A percentile compares a stretch with the other conserved stretches of the same genome.
Evolutionary conservation across 2,113 vertebrate species (phyloP).

Genomic region (Rhinichthys klamathensis): DNA sequence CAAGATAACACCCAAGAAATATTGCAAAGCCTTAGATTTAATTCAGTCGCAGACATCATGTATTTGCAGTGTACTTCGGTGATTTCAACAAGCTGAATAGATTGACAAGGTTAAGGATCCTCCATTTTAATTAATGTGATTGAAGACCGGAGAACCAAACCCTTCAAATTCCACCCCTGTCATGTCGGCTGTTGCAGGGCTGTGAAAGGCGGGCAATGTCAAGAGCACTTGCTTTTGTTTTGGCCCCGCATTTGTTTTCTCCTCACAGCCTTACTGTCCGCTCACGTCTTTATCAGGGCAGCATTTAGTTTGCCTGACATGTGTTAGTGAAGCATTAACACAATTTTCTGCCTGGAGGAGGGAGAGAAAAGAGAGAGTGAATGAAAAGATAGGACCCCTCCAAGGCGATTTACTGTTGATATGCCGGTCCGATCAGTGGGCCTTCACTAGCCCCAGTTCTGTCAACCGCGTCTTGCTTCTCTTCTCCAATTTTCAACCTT

Average conservation of each 20-base stretch:
- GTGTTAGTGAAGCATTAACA: slow-evolving; percentile 69
- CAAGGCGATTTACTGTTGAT: slow-evolving; percentile 46
- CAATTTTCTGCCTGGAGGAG: slow-evolving; percentile 62
- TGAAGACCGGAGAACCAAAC: not conserved
- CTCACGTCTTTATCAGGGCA: slow-evolving; percentile 66
- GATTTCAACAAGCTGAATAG: slow-evolving; percentile 25
- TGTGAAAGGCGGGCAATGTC: slow-evolving; percentile 39
- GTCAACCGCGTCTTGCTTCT: slow-evolving; percentile 25
- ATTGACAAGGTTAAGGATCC: slow-evolving; percentile 11
- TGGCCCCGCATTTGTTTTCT: slow-evolving; percentile 53
- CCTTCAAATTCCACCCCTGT: not conserved
- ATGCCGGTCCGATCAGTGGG: slow-evolving; percentile 51
- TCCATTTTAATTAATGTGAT: slow-evolving; percentile 29
- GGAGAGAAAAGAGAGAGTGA: slow-evolving; percentile 35
- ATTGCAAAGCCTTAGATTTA: not conserved
- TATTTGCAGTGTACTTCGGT: slow-evolving; percentile 8
- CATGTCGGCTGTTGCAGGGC: not conserved
- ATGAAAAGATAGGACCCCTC: slow-evolving; percentile 33
- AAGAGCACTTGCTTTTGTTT: slow-evolving; percentile 34
- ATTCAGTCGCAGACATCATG: not conserved
- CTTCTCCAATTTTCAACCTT: slow-evolving; percentile 25
- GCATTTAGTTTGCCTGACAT: slow-evolving; percentile 65
- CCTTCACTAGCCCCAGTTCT: slow-evolving; percentile 43
- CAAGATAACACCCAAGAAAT: slow-evolving; percentile 33
- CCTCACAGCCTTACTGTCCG: slow-evolving; percentile 62